These are phyloP conservation scores for Coleophora flavipennella DNA, from an alignment of 2,888 invertebrate species.

Conservation along the genomic window DNA sequence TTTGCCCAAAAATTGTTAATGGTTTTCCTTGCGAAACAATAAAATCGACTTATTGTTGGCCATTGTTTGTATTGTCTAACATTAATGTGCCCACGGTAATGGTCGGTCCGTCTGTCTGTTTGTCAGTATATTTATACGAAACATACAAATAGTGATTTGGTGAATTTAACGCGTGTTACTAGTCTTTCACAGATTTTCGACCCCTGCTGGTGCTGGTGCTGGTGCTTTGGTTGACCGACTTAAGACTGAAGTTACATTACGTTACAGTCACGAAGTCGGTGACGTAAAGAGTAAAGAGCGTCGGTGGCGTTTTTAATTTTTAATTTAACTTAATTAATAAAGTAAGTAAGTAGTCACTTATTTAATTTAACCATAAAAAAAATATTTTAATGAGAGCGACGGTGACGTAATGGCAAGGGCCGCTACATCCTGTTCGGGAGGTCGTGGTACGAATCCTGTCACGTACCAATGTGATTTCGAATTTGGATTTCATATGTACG, in stretches of 20 bases:
- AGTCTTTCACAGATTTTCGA: conserved; percentile 12
- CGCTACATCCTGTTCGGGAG: too few relatives aligned
- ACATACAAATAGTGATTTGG: conserved; percentile 49
- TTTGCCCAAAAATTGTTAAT: conserved; percentile 56
- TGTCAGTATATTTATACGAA: conserved; percentile 27
- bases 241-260: background rate
- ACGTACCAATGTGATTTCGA: too few relatives aligned
- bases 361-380: too few relatives aligned
- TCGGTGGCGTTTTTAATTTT: too few relatives aligned
- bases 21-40: conserved; percentile 58
- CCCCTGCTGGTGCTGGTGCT: conserved; percentile 34
- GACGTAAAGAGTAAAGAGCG: too few relatives aligned
- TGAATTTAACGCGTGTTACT: conserved; percentile 47
- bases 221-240: conserved; percentile 12
- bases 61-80: conserved; percentile 42
- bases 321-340: too few relatives aligned
- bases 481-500: too few relatives aligned
- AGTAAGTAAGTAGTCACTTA: too few relatives aligned
- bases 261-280: too few relatives aligned
- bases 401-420: too few relatives aligned
- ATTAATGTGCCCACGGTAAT: conserved; percentile 53
- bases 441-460: too few relatives aligned
- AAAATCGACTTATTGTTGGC: conserved; percentile 28
- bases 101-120: conserved; percentile 36
- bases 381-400: too few relatives aligned